Evolutionary conservation across 2,888 invertebrate genomes (phyloP), one percentile per base, ranked within the genome.

Genomic region (Taphrorychus bicolor): DNA sequence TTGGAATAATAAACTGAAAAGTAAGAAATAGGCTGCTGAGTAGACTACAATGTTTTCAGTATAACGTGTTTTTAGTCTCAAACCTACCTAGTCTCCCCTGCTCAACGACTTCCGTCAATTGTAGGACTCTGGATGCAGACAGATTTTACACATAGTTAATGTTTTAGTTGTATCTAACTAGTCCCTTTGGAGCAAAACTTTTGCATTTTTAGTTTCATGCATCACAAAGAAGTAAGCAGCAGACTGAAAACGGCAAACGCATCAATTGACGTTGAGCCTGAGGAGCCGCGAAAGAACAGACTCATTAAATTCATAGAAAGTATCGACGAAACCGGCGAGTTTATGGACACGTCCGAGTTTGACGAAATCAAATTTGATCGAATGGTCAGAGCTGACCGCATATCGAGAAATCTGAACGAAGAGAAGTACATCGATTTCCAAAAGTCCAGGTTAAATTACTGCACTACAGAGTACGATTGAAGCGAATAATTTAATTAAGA

Each of bases 341-440:
- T 87, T 1, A 80, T 83, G 22, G 85, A 84, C 69, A 54, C 83
- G 57, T 83, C 85, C 7, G 85, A 84, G 72, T 83, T 85, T 71
- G 87, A 88, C 76, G 81, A 83, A 53, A 83, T 87, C 19, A 86
- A 87, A 71, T 84, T 87, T 72, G 83, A 87, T 59, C 82, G 88
- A 68, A 82, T 88, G 82, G 80, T 90, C 5, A 81, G 89, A 23
- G 87, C 91, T 72, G 87, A 89, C 79, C 80, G 85, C 21, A 86
- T 89, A 18, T 88, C 89, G 9, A 83, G 84, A 71, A 85, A 85
- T 56, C 76, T 84, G 52, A 86, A 83, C 72, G 85, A 82, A 22
- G 84, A 82, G 73, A 89, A 87, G 76, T 95, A 95, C 80, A 82
- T 91, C 66, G 91, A 92, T 64, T 95, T 90, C 75, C 88, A 89